Base-by-base conservation (phyloP, 2,797 vertebrate genomes). In the Pangasius macronema region DNA sequence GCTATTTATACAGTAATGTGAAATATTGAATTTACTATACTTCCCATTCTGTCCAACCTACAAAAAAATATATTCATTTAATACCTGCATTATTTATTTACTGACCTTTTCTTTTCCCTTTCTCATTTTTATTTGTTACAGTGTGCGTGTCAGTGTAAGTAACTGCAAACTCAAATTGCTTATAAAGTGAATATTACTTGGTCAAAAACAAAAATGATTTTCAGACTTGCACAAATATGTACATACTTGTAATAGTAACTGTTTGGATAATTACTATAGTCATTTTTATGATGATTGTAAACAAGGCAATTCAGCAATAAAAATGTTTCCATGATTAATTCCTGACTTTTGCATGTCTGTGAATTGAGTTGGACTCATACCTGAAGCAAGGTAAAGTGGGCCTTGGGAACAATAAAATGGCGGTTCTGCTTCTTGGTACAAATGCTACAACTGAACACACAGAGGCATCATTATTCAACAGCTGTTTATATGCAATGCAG, bases 361-460 rank as follows among this genome's bases (percentile, higher is more conserved):
- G 9, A 84, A 76, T 14, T 61, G n/a, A 59, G 36, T 24, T 49
- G 57, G 24, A 72, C 1, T 22, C 84, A 68, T 94, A 99, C 98
- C 97, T 98, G 96, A 92, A 99, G 92, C 88, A 99, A 95, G 68
- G 94, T 98, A 93, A 99, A 99, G 18, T 91, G 89, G 0, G 93
- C 96, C 3, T 97, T 96, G 22, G 98, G 97, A 65, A 99, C 97
- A 75, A 99, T 98, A 92, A 99, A 99, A 91, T 99, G 97, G 86
- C 92, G 95, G 92, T 99, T 98, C 94, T 99, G 98, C 92, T 99
- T 99, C 95, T 97, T 99, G 88, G 94, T 97, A 92, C 99, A 99
- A 93, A 99, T 96, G 92, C 98, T 99, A 93, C 98, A 99, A 86
- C 98, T 99, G 92, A 39, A 88, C 82, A 87, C 5, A 90, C 18